Evolutionary conservation across 2,113 vertebrate species (phyloP).

Genomic region (Scatophagus argus): DNA sequence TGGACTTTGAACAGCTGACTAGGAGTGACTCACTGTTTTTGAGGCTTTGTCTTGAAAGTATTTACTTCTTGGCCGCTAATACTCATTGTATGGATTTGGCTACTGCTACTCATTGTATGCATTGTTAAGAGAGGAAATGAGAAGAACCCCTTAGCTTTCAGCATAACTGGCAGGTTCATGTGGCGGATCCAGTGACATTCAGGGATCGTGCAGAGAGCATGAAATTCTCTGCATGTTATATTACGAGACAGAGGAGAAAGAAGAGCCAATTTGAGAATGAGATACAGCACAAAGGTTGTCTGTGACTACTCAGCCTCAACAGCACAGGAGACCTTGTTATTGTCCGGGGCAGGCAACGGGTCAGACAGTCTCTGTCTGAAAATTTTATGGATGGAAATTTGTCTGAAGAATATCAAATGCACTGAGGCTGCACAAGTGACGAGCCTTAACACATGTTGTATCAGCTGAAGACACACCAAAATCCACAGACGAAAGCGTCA

Average conservation of each 20-base stretch:
- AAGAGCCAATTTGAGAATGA: constrained; percentile 75
- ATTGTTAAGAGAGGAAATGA: constrained; percentile 48
- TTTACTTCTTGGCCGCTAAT: constrained; percentile 26
- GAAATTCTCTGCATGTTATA: constrained; percentile 38
- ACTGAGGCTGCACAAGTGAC: constrained; percentile 50
- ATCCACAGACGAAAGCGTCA: constrained; percentile 27
- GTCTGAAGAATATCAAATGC: constrained; percentile 56
- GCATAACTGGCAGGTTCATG: constrained; percentile 29
- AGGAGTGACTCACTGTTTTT: constrained; percentile 57
- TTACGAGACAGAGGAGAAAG: constrained; percentile 41
- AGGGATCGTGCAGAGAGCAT: constrained; percentile 43
- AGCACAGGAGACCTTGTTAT: constrained; percentile 70
- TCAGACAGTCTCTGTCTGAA: constrained; percentile 61
- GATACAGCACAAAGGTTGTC: constrained; percentile 61
- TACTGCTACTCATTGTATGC: constrained; percentile 12
- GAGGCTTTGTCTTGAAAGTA: constrained; percentile 43
- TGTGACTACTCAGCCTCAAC: constrained; percentile 26
- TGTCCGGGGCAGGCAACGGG: constrained; percentile 49
- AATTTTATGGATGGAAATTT: constrained; percentile 59
- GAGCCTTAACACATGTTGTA: constrained; percentile 45
- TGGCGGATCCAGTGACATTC: constrained; percentile 48
- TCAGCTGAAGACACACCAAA: constrained; percentile 23
- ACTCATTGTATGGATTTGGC: constrained; percentile 21
- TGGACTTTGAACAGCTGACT: constrained; percentile 52
- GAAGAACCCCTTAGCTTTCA: constrained; percentile 16